Evolutionary conservation across 2,797 vertebrate genomes (phyloP).

Genomic region (Scarus forsteni): DNA sequence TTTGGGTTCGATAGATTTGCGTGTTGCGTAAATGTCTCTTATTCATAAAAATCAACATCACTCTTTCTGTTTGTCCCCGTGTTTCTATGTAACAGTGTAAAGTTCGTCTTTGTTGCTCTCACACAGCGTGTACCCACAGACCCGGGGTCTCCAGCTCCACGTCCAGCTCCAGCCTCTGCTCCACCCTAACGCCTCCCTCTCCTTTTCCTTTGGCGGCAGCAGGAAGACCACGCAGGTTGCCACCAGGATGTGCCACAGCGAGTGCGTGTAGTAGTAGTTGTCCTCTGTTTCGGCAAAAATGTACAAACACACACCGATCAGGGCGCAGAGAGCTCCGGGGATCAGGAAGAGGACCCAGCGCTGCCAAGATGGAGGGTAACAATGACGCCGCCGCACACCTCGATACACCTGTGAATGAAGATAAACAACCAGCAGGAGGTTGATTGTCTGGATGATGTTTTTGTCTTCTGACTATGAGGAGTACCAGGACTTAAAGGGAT

Average conservation of each 20-base stretch:
- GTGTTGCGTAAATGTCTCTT: neutral
- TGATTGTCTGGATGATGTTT: neutral
- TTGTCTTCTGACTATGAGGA: too few species aligned
- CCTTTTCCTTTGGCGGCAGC: slow-evolving; percentile 88
- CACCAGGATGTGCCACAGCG: slow-evolving; percentile 95
- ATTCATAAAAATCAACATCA: slow-evolving; percentile 15
- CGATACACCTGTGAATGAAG: slow-evolving; percentile 83
- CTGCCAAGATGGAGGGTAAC: slow-evolving; percentile 93
- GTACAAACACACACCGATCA: slow-evolving; percentile 89
- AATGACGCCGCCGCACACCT: slow-evolving; percentile 85
- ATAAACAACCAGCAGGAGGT: neutral
- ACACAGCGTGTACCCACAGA: slow-evolving; percentile 94
- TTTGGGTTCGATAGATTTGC: slow-evolving; percentile 1
- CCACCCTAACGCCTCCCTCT: slow-evolving; percentile 80
- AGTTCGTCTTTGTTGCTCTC: slow-evolving; percentile 90
- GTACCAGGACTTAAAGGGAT: too few species aligned
- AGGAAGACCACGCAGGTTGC: slow-evolving; percentile 92
- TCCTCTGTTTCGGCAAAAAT: slow-evolving; percentile 91
- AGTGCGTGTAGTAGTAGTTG: slow-evolving; percentile 97
- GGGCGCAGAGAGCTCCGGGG: slow-evolving; percentile 88
- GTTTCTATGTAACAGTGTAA: slow-evolving; percentile 87
- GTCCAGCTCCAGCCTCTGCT: slow-evolving; percentile 77
- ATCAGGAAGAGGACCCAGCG: slow-evolving; percentile 94
- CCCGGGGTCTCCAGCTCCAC: slow-evolving; percentile 87
- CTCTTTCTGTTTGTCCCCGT: neutral